Base-by-base conservation (phyloP, 2,113 vertebrate species). In the Tursiops truncatus region DNA sequence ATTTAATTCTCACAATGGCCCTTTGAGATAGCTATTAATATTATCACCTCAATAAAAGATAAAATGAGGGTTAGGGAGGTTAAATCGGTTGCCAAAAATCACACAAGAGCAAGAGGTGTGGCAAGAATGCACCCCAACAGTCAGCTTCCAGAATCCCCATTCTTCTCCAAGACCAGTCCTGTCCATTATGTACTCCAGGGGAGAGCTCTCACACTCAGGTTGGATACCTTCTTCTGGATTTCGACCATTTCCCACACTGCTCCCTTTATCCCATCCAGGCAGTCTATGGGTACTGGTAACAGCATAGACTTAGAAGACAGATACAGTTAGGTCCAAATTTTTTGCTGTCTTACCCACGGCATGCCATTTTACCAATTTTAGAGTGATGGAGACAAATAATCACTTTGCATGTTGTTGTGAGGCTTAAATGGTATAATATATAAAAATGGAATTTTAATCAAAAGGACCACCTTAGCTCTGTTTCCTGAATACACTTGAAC, bases 51-150 rank as follows among this genome's bases (percentile, higher is more conserved):
- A 76, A 84, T 3, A 87, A 23, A 91, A 60, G 26, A 62, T 44
- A 74, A 92, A 94, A 91, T 53, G 77, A 96, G 18, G 20, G 23
- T 80, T 15, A 70, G 1, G 11, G 47, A 68, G 17, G 11, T 47
- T 91, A 88, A 97, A 20, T 76, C 21, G 87, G 53, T 53, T 47
- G 56, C 10, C 47, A 20, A 76, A 97, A 85, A 14, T 84, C 65
- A 65, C 10, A 58, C 25, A 58, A n/a, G 8, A 28, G 6, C 14
- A 33, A 31, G 94, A 71, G 9, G 5, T 50, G 6, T 84, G 58
- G 7, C 36, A 87, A 80, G 41, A 88, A 56, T 36, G 13, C 17
- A 60, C 1, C 18, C 15, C 31, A 8, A 23, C 2, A 8, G 3
- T 47, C 23, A 36, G 14, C 41, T 83, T 95, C 17, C n/a, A 58